phyloP scores from a whole-genome alignment of 2,888 invertebrate species.

The Drosophila antonietae region DNA sequence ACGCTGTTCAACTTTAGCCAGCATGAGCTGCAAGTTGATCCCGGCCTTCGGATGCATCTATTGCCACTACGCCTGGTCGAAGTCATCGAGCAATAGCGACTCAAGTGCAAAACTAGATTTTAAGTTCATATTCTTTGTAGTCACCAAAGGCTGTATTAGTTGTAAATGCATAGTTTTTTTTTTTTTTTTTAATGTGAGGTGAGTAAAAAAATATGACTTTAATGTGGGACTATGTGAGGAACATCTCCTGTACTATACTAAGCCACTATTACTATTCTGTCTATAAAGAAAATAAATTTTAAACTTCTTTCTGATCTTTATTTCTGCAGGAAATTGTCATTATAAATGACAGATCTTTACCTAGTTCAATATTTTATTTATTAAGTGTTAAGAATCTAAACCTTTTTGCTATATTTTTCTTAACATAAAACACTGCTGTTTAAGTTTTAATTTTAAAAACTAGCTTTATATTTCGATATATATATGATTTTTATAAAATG shows the following conservation, averaged over 20 bases:
- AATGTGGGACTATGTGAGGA: too few species aligned
- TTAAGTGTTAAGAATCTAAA: too few species aligned
- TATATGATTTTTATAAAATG: too few species aligned
- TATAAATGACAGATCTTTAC: too few species aligned
- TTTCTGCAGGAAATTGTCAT: too few species aligned
- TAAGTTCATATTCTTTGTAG: conserved; percentile 3
- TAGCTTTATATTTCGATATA: too few species aligned
- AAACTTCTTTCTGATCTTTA: too few species aligned
- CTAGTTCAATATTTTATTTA: too few species aligned
- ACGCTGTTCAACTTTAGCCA: conserved; percentile 98
- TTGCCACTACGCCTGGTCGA: conserved; percentile 34
- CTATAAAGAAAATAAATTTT: too few species aligned
- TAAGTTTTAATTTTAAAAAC: too few species aligned
- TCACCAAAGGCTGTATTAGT: neutral
- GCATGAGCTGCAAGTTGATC: conserved; percentile 85
- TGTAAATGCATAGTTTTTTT: neutral
- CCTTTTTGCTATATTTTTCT: too few species aligned
- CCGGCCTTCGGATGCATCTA: conserved; percentile 63
- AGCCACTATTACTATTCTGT: neutral
- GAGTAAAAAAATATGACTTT: neutral
- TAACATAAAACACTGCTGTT: too few species aligned
- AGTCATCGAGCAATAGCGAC: neutral
- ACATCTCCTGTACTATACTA: neutral
- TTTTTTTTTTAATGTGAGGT: neutral
- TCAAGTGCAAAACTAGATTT: neutral